phyloP scores from a whole-genome alignment of 2,888 invertebrate species.

The Limnephilus lunatus region DNA sequence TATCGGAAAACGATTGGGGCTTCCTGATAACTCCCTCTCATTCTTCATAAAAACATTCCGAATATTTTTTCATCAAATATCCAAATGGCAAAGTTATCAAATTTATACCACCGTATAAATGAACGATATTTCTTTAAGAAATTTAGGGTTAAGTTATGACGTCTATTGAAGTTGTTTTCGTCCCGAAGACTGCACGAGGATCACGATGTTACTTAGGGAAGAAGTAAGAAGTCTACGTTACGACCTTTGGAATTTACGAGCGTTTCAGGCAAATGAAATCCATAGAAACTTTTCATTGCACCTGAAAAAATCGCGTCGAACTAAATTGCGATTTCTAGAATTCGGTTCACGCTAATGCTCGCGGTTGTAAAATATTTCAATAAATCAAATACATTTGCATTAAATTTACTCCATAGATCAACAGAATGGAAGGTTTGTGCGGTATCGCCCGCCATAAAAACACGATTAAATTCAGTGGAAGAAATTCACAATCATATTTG shows the following conservation, averaged over 20 bases:
- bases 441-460: background rate
- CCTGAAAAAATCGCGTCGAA: slow-evolving; percentile 4
- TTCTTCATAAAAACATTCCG: slow-evolving; percentile 4
- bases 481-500: background rate
- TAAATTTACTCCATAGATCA: background rate
- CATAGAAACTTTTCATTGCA: slow-evolving; percentile 59
- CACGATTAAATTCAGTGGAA: background rate
- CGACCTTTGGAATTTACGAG: slow-evolving; percentile 62
- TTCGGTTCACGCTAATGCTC: background rate
- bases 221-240: slow-evolving; percentile 54
- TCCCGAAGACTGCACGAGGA: slow-evolving; percentile 22
- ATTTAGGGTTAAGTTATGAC: slow-evolving; percentile 32
- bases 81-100: slow-evolving; percentile 28
- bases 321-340: background rate
- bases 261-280: slow-evolving; percentile 64
- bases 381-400: background rate
- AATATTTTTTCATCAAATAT: slow-evolving; percentile 28
- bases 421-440: background rate
- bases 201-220: slow-evolving; percentile 57
- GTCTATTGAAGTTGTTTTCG: slow-evolving; percentile 45
- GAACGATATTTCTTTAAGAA: slow-evolving; percentile 45
- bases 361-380: background rate
- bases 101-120: slow-evolving; percentile 34
- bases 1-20: background rate
- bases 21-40: background rate